Conservation (phyloP, 2,113 vertebrate genomes). For the Scomber scombrus region DNA sequence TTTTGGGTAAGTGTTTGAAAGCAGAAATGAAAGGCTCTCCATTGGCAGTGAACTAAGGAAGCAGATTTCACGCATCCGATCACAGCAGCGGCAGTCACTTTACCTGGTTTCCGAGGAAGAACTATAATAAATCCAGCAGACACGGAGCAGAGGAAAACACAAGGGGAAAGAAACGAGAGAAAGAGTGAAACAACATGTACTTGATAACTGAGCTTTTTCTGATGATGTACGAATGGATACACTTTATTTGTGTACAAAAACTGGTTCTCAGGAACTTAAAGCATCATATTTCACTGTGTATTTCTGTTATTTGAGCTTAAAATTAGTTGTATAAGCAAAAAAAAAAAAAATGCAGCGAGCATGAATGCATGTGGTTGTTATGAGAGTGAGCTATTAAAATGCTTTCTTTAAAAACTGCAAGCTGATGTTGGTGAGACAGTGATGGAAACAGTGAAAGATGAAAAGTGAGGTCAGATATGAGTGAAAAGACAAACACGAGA, state of each 20-base stretch:
- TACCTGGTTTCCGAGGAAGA: constrained; percentile 99
- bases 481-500: constrained; percentile 29
- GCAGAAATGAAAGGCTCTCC: constrained; percentile 21
- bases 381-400: not conserved
- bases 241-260: constrained; percentile 1
- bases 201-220: constrained; percentile 28
- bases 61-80: constrained; percentile 75
- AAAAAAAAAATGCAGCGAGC: not conserved
- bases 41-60: constrained; percentile 41
- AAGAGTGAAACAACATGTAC: constrained; percentile 80
- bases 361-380: constrained; percentile 20
- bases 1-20: not conserved
- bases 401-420: not conserved
- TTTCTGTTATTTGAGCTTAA: constrained; percentile 14
- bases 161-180: constrained; percentile 75
- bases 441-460: constrained; percentile 29
- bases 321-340: constrained; percentile 37
- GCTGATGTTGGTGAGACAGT: constrained; percentile 20
- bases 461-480: constrained; percentile 48
- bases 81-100: constrained; percentile 84
- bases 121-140: constrained; percentile 90
- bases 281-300: not conserved
- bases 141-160: constrained; percentile 83
- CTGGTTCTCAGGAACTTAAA: not conserved
- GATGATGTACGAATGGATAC: constrained; percentile 17